Base-by-base conservation (phyloP, 2,888 invertebrate genomes). In the Bellardia pandia region DNA sequence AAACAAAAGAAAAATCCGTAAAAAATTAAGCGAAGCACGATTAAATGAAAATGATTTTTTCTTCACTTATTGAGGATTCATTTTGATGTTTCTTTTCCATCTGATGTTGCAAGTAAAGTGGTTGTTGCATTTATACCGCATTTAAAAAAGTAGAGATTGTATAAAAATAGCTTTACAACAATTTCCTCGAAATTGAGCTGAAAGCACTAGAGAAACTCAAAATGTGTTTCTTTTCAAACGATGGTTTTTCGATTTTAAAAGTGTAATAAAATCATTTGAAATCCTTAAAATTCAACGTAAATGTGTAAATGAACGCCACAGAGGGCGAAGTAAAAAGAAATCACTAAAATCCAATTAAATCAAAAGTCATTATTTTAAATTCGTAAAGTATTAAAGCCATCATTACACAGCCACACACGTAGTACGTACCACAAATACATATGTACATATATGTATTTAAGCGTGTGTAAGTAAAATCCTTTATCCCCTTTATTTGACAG, bases 31-130 rank as follows among this genome's bases (percentile, higher is more conserved):
- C 23, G 62, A 58, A 69, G 75, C 56, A 64, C 42, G 37, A 79
- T 66, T 58, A 74, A 81, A 87, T 84, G 81, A 74, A 62, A 83
- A 66, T 51, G 0, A 80, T 86, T 83, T 82, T 66, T 80, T 74
- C 71, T 48, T 23, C 16, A 51, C 60, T 16, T 45, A 62, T 4
- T 53, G 16, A 8, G 56, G 42, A 60, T 77, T 62, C n/a, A 2
- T 40, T 69, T 69, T 75, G 62, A 42, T 74, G 8, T n/a, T 60
- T 4, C 7, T 75, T n/a, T 53, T 66, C 7, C 64, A 37, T 33
- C 13, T 48, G 9, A 40, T 40, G 62, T 30, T 71, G 58, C n/a
- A 71, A 71, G 64, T 71, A 58, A 76, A 84, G 3, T 33, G 56
- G 14, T 53, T 76, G 40, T 85, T 86, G 68, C 71, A 82, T 68